These are phyloP conservation scores for Parnassius smintheus DNA, from an alignment of 2,888 invertebrate species.

Conservation along the genomic window DNA sequence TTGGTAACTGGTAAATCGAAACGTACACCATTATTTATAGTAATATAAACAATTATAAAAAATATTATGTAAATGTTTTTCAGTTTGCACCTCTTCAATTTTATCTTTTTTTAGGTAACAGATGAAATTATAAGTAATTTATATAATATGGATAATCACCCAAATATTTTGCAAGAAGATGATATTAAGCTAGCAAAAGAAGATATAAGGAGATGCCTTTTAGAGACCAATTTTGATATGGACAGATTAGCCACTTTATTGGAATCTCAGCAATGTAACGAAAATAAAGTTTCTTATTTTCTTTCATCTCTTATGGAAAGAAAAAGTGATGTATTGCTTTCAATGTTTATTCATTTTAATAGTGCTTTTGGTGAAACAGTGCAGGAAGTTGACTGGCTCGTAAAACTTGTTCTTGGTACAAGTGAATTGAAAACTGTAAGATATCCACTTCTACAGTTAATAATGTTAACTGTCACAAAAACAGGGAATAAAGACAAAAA, in stretches of 20 bases:
- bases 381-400: constrained; percentile 51
- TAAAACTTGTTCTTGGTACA: constrained; percentile 56
- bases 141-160: constrained; percentile 32
- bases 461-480: constrained; percentile 41
- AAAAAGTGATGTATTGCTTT: constrained; percentile 42
- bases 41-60: no score
- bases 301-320: constrained; percentile 27
- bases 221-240: constrained; percentile 18
- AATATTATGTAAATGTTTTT: no score
- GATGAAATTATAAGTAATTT: constrained; percentile 43
- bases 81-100: background rate
- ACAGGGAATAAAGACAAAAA: constrained; percentile 38
- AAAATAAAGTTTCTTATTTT: constrained; percentile 19
- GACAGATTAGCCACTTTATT: constrained; percentile 4
- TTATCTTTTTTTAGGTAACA: constrained; percentile 27
- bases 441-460: constrained; percentile 54
- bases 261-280: constrained; percentile 14
- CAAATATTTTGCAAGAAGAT: constrained; percentile 9
- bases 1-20: no score
- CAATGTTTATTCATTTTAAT: constrained; percentile 43
- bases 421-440: constrained; percentile 53
- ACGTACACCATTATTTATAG: no score
- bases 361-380: constrained; percentile 49
- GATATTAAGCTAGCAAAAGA: constrained; percentile 15
- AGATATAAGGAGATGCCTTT: constrained; percentile 12